Percentiles rank a stretch among this genome's conserved stretches.
Conservation (phyloP, 2,888 invertebrate species). For the Heliconius cydno region DNA sequence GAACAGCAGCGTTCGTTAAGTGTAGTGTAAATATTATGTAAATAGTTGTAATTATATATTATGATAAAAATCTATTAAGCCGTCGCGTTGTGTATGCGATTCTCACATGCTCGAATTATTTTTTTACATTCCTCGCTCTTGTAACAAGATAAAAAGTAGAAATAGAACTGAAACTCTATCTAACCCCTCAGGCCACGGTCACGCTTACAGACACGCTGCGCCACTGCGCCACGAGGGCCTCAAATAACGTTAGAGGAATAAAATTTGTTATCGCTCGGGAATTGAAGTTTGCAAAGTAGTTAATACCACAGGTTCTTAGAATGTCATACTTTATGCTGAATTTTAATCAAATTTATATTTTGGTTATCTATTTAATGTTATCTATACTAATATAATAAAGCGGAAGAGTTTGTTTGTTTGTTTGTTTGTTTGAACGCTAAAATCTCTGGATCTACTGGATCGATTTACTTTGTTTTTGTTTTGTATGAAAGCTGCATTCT, state of each 20-base stretch:
- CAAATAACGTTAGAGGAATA: constrained; percentile 16
- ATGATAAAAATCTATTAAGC: background rate
- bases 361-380: background rate
- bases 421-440: no score
- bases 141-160: no score
- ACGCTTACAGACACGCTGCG: no score
- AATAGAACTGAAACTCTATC: no score
- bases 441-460: no score
- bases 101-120: background rate
- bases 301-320: constrained; percentile 28
- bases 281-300: constrained; percentile 36
- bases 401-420: no score
- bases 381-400: no score
- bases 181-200: no score
- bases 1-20: background rate
- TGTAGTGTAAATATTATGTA: constrained; percentile 2
- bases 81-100: background rate
- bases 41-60: background rate
- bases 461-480: no score
- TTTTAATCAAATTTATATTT: background rate
- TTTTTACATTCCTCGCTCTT: no score
- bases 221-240: no score
- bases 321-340: constrained; percentile 22
- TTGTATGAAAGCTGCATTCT: no score
- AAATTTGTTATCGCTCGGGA: constrained; percentile 30